Conservation (phyloP, 1,140 invertebrate species). For the Ganaspis sp. region DNA sequence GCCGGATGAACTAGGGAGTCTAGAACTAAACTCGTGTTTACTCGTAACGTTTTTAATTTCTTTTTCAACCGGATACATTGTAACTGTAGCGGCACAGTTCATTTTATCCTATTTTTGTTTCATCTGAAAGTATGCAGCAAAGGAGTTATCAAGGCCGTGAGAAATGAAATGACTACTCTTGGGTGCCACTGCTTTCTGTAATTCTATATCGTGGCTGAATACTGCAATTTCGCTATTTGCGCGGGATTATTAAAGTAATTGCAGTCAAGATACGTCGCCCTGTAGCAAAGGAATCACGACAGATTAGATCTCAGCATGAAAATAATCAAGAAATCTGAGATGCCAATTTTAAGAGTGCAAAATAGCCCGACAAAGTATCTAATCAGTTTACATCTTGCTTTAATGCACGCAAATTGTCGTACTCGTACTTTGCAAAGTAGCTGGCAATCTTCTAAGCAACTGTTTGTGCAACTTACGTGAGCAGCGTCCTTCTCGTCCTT, state of each 20-base stretch:
- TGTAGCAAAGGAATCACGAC: not conserved
- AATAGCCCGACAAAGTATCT: constrained; percentile 12
- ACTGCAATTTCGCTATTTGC: constrained; percentile 19
- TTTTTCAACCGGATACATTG: no score
- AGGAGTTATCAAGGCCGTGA: not conserved
- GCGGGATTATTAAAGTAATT: constrained; percentile 13
- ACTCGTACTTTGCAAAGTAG: not conserved
- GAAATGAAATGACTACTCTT: not conserved
- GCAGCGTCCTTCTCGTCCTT: constrained; percentile 73
- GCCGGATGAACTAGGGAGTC: no score
- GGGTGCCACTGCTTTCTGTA: constrained; percentile 16
- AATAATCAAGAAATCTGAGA: constrained; percentile 26
- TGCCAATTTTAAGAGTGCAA: not conserved
- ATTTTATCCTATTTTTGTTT: not conserved
- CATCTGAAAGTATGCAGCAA: not conserved
- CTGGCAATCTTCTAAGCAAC: constrained; percentile 2
- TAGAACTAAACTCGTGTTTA: no score
- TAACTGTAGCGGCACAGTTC: no score
- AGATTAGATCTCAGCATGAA: not conserved
- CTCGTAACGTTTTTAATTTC: no score
- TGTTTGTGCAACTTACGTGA: constrained; percentile 68
- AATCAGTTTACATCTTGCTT: not conserved
- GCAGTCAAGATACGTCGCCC: not conserved
- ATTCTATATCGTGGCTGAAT: constrained; percentile 17
- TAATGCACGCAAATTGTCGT: constrained; percentile 55